A percentile compares a stretch with the other conserved stretches of the same genome.
Evolutionary conservation across 2,797 vertebrate species (phyloP).

Genomic region (Microcaecilia unicolor): DNA sequence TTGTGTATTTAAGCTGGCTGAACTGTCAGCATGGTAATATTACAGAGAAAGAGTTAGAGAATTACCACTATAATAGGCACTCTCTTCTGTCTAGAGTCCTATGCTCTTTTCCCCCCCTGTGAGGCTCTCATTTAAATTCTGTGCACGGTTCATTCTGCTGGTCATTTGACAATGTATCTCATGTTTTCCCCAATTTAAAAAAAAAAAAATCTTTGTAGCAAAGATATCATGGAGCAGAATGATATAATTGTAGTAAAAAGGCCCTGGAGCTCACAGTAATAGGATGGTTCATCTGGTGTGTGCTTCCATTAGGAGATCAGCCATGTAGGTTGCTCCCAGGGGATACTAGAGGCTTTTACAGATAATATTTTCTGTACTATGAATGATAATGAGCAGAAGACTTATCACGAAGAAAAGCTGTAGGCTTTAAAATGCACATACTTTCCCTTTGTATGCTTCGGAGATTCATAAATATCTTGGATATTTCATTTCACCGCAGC

Average conservation of each 20-base stretch:
- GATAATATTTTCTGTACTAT: conserved; percentile 34
- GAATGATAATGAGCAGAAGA: conserved; percentile 51
- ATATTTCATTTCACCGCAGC: too few relatives aligned
- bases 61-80: conserved; percentile 34
- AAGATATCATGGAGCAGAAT: conserved; percentile 42
- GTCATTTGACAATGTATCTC: conserved; percentile 54
- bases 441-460: too few relatives aligned
- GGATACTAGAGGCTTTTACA: conserved; percentile 53
- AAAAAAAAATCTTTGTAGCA: conserved; percentile 37
- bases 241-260: conserved; percentile 50
- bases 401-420: conserved; percentile 16
- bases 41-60: conserved; percentile 34
- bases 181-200: conserved; percentile 48
- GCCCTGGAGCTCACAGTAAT: conserved; percentile 44
- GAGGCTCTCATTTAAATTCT: conserved; percentile 49
- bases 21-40: conserved; percentile 21
- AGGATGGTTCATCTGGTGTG: conserved; percentile 46
- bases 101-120: conserved; percentile 23
- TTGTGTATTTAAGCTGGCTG: conserved; percentile 18
- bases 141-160: conserved; percentile 33
- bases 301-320: conserved; percentile 45
- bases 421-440: too few relatives aligned
- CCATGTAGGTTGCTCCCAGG: conserved; percentile 38
- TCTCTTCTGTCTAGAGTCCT: conserved; percentile 40
- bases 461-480: too few relatives aligned